phyloP scores from a whole-genome alignment of 2,888 invertebrate species.

The Antitype chi region DNA sequence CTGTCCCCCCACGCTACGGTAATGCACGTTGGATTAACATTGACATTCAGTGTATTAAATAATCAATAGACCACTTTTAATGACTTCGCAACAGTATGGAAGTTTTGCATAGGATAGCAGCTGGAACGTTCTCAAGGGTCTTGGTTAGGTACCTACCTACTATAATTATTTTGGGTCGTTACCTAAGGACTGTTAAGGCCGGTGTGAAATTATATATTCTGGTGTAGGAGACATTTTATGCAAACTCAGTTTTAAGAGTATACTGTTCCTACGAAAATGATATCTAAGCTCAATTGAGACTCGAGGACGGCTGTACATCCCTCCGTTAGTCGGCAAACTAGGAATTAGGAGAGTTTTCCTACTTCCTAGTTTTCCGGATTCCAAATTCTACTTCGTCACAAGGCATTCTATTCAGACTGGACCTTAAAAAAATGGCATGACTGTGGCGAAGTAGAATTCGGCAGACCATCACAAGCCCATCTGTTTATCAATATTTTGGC shows the following conservation, averaged over 20 bases:
- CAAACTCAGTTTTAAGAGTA: not conserved
- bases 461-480: not conserved
- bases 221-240: not conserved
- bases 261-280: not conserved
- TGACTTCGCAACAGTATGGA: constrained; percentile 21
- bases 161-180: not conserved
- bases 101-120: constrained; percentile 1
- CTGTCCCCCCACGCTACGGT: constrained; percentile 57
- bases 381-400: too few relatives aligned
- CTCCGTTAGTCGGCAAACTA: not conserved
- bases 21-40: constrained; percentile 71
- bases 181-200: not conserved
- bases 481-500: not conserved
- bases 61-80: constrained; percentile 23
- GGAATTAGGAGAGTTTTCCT: too few relatives aligned
- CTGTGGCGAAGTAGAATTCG: not conserved
- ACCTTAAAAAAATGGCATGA: not conserved
- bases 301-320: too few relatives aligned
- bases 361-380: too few relatives aligned
- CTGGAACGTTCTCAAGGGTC: constrained; percentile 2
- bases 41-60: constrained; percentile 63
- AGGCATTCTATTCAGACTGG: not conserved
- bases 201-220: not conserved
- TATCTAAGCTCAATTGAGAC: not conserved
- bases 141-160: not conserved